Evolutionary conservation across 2,888 invertebrate species (phyloP).

Genomic region (Eilema caniola): DNA sequence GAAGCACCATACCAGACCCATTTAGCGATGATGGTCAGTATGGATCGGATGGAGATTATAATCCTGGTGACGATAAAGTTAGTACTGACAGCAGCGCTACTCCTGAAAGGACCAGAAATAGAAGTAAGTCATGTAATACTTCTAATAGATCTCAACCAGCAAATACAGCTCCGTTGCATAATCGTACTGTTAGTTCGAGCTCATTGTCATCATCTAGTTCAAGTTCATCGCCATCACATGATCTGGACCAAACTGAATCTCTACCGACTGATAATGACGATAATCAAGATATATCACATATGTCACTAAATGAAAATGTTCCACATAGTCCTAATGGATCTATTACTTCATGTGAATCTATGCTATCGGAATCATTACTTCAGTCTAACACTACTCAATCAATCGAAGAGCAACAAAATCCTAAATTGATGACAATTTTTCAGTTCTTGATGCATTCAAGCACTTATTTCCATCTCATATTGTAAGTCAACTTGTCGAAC

Average conservation of each 20-base stretch:
- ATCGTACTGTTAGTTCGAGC: slow-evolving; percentile 8
- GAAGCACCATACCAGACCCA: slow-evolving; percentile 7
- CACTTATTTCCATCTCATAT: slow-evolving; percentile 12
- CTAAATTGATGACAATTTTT: slow-evolving; percentile 1
- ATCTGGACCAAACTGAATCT: slow-evolving; percentile 7
- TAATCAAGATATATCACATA: slow-evolving; percentile 7
- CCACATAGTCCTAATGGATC: slow-evolving; percentile 3
- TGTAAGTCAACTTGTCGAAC: slow-evolving; percentile 7
- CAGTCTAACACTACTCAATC: slow-evolving; percentile 19
- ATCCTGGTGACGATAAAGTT: slow-evolving; percentile 13
- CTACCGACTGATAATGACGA: slow-evolving; percentile 7
- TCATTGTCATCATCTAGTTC: slow-evolving; percentile 13
- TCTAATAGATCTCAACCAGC: slow-evolving; percentile 15
- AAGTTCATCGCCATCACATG: slow-evolving; percentile 7
- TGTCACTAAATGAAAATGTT: slow-evolving; percentile 13
- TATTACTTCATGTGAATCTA: slow-evolving; percentile 8
- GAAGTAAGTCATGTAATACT: slow-evolving; percentile 14
- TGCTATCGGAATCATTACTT: slow-evolving; percentile 12
- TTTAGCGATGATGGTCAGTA: slow-evolving; percentile 18
- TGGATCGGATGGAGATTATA: slow-evolving; percentile 15
- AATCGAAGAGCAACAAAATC: slow-evolving; percentile 9
- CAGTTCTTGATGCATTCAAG: slow-evolving; percentile 7
- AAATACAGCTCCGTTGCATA: slow-evolving; percentile 7
- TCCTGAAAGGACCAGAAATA: slow-evolving; percentile 9
- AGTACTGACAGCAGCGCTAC: slow-evolving; percentile 17